Percentiles rank a stretch among this genome's conserved stretches.
Conservation (phyloP, 2,888 invertebrate species). For the Melolontha melolontha region DNA sequence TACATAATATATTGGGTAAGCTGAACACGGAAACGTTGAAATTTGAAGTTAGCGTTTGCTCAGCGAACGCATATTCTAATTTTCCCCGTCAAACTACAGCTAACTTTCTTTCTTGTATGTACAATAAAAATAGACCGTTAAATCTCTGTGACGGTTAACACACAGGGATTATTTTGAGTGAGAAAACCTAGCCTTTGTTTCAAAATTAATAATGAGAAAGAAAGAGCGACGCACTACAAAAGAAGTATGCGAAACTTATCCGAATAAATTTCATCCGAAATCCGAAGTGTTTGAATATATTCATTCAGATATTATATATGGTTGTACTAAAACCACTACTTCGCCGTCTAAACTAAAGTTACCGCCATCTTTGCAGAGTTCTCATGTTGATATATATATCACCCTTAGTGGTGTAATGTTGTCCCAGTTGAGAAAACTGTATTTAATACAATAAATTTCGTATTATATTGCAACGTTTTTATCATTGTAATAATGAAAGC, state of each 20-base stretch:
- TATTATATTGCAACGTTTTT: conserved; percentile 17
- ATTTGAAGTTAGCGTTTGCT: too few relatives aligned
- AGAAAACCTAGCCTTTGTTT: too few relatives aligned
- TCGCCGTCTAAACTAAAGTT: conserved; percentile 26
- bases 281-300: conserved; percentile 40
- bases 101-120: too few relatives aligned
- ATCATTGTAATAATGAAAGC: background rate
- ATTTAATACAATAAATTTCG: conserved; percentile 12
- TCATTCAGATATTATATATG: conserved; percentile 40
- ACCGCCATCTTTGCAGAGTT: conserved; percentile 35
- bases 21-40: too few relatives aligned
- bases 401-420: conserved; percentile 12
- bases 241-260: background rate
- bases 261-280: conserved; percentile 34
- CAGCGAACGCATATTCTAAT: too few relatives aligned
- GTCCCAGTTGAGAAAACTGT: conserved; percentile 9
- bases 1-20: too few relatives aligned
- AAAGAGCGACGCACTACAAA: too few relatives aligned
- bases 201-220: too few relatives aligned
- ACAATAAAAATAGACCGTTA: too few relatives aligned
- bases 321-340: conserved; percentile 41
- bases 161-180: too few relatives aligned
- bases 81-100: too few relatives aligned
- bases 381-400: conserved; percentile 8
- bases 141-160: too few relatives aligned